Conservation (phyloP, 1,140 invertebrate species). For the Xylocopa sonorina region DNA sequence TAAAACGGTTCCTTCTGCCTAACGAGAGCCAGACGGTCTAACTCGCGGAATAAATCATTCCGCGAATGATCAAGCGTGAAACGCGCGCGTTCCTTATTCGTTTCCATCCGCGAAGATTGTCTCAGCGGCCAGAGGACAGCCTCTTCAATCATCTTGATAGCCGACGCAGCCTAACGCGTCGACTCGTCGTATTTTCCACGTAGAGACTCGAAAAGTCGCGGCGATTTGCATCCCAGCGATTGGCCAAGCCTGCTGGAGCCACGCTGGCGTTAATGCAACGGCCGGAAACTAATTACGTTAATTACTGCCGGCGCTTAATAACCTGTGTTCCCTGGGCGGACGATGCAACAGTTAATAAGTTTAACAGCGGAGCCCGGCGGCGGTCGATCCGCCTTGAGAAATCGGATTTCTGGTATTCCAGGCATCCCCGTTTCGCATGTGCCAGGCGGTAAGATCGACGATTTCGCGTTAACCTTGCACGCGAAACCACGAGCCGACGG, state of each 20-base stretch:
- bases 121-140: not conserved
- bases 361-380: constrained; percentile 25
- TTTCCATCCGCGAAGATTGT: not conserved
- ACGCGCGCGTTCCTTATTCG: not conserved
- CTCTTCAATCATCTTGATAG: not conserved
- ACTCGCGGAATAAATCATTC: not conserved
- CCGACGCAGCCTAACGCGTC: not conserved
- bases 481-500: not conserved
- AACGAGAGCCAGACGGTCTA: not conserved
- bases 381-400: constrained; percentile 29
- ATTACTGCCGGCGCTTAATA: constrained; percentile 57
- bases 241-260: not conserved
- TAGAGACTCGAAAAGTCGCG: constrained; percentile 14
- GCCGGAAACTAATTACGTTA: constrained; percentile 64
- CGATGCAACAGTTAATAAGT: constrained; percentile 49
- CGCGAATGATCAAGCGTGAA: not conserved
- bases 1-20: not conserved
- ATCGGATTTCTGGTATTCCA: constrained; percentile 46
- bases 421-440: not conserved
- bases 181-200: constrained; percentile 21
- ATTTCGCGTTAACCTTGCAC: not conserved
- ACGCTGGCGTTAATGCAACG: constrained; percentile 38
- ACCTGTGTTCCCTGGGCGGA: constrained; percentile 33
- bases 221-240: constrained; percentile 26
- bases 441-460: not conserved